A percentile compares a stretch with the other conserved stretches of the same genome.
Evolutionary conservation across 2,113 vertebrate genomes (phyloP).

Genomic region (Lepisosteus oculatus): DNA sequence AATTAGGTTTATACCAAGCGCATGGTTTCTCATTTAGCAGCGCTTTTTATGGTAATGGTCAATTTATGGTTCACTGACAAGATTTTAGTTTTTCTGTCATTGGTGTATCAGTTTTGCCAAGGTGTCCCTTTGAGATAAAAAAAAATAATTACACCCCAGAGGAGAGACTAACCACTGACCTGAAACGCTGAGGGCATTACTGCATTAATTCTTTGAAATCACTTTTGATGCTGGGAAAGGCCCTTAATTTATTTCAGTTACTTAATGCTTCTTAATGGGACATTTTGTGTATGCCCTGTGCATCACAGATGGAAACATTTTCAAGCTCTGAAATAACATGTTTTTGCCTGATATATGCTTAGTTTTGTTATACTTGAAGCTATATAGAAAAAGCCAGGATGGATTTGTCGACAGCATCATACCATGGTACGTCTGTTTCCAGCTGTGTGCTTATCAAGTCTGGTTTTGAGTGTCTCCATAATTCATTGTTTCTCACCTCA

Average conservation of each 20-base stretch:
- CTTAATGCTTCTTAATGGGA: constrained; percentile 19
- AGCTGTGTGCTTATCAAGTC: too few relatives aligned
- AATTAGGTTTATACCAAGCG: constrained; percentile 80
- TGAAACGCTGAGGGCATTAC: constrained; percentile 20
- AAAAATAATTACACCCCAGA: constrained; percentile 43
- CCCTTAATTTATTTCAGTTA: constrained; percentile 14
- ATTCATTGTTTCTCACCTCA: too few relatives aligned
- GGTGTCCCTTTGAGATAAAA: constrained; percentile 68
- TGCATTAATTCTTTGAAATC: constrained; percentile 35
- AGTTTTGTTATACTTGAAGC: too few relatives aligned
- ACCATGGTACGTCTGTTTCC: too few relatives aligned
- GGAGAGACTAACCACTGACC: constrained; percentile 23
- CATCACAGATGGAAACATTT: not conserved
- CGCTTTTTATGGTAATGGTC: constrained; percentile 79
- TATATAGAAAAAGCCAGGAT: too few relatives aligned
- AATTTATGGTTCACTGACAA: constrained; percentile 69
- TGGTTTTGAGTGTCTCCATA: too few relatives aligned
- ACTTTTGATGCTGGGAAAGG: constrained; percentile 23
- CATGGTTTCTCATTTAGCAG: constrained; percentile 74
- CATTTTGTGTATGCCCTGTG: not conserved
- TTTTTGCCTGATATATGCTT: too few relatives aligned
- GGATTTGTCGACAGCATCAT: too few relatives aligned
- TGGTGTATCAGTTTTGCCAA: constrained; percentile 63
- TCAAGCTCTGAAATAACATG: not conserved
- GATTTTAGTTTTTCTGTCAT: constrained; percentile 59